Conservation (phyloP, 1,140 invertebrate species). For the Tetramorium alpestre region DNA sequence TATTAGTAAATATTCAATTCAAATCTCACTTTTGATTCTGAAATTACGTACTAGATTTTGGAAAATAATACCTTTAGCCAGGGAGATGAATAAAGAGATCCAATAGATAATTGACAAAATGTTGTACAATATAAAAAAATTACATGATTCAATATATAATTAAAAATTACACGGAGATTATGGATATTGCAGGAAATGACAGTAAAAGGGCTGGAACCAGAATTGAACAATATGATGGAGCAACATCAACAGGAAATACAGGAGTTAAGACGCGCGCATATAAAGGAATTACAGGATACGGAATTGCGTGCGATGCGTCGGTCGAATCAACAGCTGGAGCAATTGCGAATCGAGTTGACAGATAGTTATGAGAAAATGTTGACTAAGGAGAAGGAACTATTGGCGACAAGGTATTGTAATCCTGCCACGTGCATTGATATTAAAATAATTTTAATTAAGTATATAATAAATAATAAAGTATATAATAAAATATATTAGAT, state of each 20-base stretch:
- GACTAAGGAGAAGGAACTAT: constrained; percentile 84
- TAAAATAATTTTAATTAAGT: neutral
- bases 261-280: constrained; percentile 85
- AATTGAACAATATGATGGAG: constrained; percentile 89
- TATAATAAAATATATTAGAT: constrained; percentile 62
- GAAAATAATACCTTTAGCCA: neutral
- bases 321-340: constrained; percentile 85
- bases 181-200: constrained; percentile 88
- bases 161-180: neutral
- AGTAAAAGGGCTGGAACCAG: constrained; percentile 90
- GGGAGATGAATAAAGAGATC: neutral
- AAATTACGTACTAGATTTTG: neutral
- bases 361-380: constrained; percentile 84
- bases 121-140: neutral
- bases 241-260: constrained; percentile 87
- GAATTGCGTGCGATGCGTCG: constrained; percentile 86
- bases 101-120: neutral
- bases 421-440: neutral
- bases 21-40: neutral
- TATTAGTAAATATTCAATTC: constrained; percentile 22
- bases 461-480: neutral
- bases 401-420: constrained; percentile 80
- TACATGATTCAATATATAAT: neutral
- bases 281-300: constrained; percentile 87
- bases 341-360: constrained; percentile 84